phyloP scores from a whole-genome alignment of 1,140 invertebrate species.

The Drosophila serrata region DNA sequence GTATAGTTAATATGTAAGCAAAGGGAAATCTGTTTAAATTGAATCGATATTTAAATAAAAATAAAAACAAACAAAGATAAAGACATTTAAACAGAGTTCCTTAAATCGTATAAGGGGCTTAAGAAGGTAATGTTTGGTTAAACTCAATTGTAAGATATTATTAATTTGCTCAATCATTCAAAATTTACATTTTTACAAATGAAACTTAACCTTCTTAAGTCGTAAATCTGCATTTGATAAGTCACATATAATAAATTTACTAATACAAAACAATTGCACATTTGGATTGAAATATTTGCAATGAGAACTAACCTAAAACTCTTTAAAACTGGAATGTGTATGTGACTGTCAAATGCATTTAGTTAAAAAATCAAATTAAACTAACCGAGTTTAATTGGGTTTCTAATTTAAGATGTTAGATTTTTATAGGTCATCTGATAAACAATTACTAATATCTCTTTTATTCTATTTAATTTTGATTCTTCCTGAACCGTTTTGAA shows the following conservation, averaged over 20 bases:
- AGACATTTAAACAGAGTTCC: constrained; percentile 24
- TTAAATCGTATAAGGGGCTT: constrained; percentile 20
- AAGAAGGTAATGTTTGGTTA: constrained; percentile 12
- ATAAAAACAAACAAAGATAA: constrained; percentile 1
- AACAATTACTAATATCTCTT: constrained; percentile 41
- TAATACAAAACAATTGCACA: constrained; percentile 1
- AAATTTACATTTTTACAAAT: not conserved
- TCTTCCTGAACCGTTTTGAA: constrained; percentile 5
- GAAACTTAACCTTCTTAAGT: not conserved
- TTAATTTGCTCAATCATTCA: not conserved
- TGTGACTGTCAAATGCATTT: constrained; percentile 59
- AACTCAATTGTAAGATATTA: not conserved
- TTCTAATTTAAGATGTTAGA: not conserved
- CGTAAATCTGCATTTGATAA: constrained; percentile 1
- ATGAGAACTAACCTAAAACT: constrained; percentile 7
- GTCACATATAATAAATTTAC: constrained; percentile 8
- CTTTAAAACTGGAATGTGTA: constrained; percentile 38
- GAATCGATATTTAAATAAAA: constrained; percentile 11
- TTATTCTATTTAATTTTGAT: constrained; percentile 12
- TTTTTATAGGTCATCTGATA: not conserved
- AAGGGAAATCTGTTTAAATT: constrained; percentile 36
- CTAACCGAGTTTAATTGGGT: constrained; percentile 37
- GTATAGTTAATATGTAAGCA: constrained; percentile 54
- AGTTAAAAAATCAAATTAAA: constrained; percentile 50
- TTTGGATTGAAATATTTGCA: constrained; percentile 6